Evolutionary conservation across 2,888 invertebrate species (phyloP), one percentile per base, ranked within the genome.

Genomic region (Oscheius myriophilus): DNA sequence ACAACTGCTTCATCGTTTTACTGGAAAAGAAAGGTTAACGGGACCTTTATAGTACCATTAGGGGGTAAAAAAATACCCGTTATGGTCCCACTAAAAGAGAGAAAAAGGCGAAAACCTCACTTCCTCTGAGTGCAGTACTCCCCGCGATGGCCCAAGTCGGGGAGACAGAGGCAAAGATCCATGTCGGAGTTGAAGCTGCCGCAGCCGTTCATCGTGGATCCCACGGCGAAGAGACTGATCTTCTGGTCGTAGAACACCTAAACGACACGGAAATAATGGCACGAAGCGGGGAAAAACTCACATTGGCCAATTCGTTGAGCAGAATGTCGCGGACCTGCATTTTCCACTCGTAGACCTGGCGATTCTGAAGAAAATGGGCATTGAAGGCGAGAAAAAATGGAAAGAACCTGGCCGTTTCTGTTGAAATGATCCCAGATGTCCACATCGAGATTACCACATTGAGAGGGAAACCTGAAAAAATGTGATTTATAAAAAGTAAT

Each of bases 121-220:
- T 25, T 4, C 26, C 26, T 45, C 12, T 61, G 49, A 1, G 33
- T 61, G 26, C n/a, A 39, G 18, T 46, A 54, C 3, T 25, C 14
- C 14, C n/a, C 23, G 12, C 3, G 16, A 1, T 11, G 12, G 25
- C 54, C 33, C 23, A 41, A 14, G 0, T 52, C 45, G 12, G 78
- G 75, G 33, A 62, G 62, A 23, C 71, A 74, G 14, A 84, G 67
- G 61, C 86, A 86, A 43, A 86, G 67, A 49, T 86, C 86, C 78
- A 86, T 79, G 62, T 86, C 86, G 0, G 84, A 81, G 51, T 84
- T 84, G 72, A 71, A 84, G 14, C 79, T 70, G 11, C 86, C 86
- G 59, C 85, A 84, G 7, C 84, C 84, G 55, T 84, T 86, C n/a
- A 86, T 70, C 0, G 85, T 85, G 7, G 82, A 82, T 6, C 83